Percentiles rank a stretch among this genome's conserved stretches.
These are phyloP conservation scores for Notolepis coatsorum DNA, from an alignment of 2,797 vertebrate species.

Conservation along the genomic window DNA sequence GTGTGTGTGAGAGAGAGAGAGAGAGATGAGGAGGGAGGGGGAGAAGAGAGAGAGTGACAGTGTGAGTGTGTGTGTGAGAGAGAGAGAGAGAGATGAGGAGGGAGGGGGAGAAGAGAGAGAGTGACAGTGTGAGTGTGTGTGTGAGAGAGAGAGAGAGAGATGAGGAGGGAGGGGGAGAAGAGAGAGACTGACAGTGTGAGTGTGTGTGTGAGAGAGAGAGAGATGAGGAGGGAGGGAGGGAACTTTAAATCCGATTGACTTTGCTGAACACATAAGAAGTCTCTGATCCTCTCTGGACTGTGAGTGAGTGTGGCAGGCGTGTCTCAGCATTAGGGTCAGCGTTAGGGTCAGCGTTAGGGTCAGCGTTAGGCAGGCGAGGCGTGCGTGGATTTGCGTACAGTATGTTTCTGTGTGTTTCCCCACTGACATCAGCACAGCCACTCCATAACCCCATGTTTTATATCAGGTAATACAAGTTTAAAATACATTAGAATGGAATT, in stretches of 20 bases:
- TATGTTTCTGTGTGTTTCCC: not conserved
- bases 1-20: too few relatives aligned
- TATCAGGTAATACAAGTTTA: too few relatives aligned
- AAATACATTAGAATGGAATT: too few relatives aligned
- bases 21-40: too few relatives aligned
- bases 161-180: not conserved
- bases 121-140: too few relatives aligned
- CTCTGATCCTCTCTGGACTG: conserved; percentile 51
- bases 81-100: conserved; percentile 58
- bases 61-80: conserved; percentile 56
- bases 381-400: conserved; percentile 1
- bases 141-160: conserved; percentile 25
- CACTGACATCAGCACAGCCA: not conserved
- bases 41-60: conserved; percentile 23
- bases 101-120: not conserved
- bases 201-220: too few relatives aligned
- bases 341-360: not conserved
- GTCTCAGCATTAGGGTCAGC: conserved; percentile 35
- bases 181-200: conserved; percentile 19
- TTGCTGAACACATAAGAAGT: conserved; percentile 51
- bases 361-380: not conserved
- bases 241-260: conserved; percentile 58
- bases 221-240: too few relatives aligned
- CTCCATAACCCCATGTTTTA: too few relatives aligned
- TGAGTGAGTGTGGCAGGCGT: conserved; percentile 3